Percentiles rank a stretch among this genome's conserved stretches.
These are phyloP conservation scores for Dreissena polymorpha DNA, from an alignment of 1,140 invertebrate species.

Conservation along the genomic window DNA sequence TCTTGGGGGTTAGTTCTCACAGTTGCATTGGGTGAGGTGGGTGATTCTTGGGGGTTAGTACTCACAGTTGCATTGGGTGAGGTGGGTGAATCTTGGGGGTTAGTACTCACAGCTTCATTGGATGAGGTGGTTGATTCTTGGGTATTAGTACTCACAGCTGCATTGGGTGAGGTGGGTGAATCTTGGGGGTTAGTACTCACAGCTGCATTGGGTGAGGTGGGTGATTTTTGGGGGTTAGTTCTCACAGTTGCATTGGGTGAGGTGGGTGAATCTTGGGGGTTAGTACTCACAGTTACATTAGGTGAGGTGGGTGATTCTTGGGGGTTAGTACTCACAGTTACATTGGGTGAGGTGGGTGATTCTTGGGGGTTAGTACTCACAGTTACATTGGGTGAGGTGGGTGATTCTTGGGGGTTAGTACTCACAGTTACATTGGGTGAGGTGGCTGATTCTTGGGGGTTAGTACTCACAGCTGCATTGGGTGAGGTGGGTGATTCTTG, in stretches of 20 bases:
- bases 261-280: slow-evolving; percentile 37
- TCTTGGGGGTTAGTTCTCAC: slow-evolving; percentile 36
- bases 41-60: slow-evolving; percentile 35
- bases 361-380: slow-evolving; percentile 37
- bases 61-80: slow-evolving; percentile 44
- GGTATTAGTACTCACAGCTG: slow-evolving; percentile 27
- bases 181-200: slow-evolving; percentile 37
- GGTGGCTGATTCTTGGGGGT: slow-evolving; percentile 35
- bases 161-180: slow-evolving; percentile 44
- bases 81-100: slow-evolving; percentile 37
- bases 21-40: slow-evolving; percentile 38
- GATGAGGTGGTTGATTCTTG: slow-evolving; percentile 45
- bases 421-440: slow-evolving; percentile 43
- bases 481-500: slow-evolving; percentile 48
- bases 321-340: slow-evolving; percentile 32
- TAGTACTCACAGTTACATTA: slow-evolving; percentile 32
- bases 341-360: slow-evolving; percentile 44
- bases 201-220: slow-evolving; percentile 38
- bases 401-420: slow-evolving; percentile 35
- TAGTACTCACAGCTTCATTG: slow-evolving; percentile 32
- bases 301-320: slow-evolving; percentile 48
- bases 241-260: slow-evolving; percentile 44
- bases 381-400: slow-evolving; percentile 37
- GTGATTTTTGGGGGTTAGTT: slow-evolving; percentile 31
- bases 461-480: slow-evolving; percentile 33